Evolutionary conservation across 2,113 vertebrate genomes (phyloP).

Genomic region (Coptodon bakossiorum): DNA sequence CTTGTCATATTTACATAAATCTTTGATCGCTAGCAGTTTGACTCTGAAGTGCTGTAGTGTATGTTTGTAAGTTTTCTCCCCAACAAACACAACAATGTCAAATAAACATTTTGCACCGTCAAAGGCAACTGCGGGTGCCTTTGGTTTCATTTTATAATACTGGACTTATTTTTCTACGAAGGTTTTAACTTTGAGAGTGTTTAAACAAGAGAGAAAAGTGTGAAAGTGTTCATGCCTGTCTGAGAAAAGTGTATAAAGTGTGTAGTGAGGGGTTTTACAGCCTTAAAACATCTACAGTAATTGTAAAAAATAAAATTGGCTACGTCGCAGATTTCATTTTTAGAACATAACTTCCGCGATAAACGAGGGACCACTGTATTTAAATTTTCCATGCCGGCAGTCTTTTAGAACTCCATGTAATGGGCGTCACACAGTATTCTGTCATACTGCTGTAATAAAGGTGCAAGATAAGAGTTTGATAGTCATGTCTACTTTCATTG

Average conservation of each 20-base stretch:
- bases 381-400: neutral
- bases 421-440: neutral
- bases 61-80: neutral
- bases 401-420: neutral
- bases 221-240: neutral
- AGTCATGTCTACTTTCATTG: neutral
- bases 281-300: fast-evolving
- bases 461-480: neutral
- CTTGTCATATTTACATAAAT: neutral
- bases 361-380: neutral
- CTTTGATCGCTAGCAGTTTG: neutral
- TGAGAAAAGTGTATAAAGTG: neutral
- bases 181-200: neutral
- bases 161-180: neutral
- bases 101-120: neutral
- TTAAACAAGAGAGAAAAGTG: neutral
- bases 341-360: neutral
- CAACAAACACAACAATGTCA: neutral
- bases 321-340: neutral
- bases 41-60: neutral
- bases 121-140: neutral
- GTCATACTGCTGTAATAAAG: neutral
- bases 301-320: neutral
- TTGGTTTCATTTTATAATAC: neutral
- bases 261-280: neutral